A percentile compares a stretch with the other conserved stretches of the same genome.
Evolutionary conservation across 2,888 invertebrate genomes (phyloP).

Genomic region (Luffia ferchaultella): DNA sequence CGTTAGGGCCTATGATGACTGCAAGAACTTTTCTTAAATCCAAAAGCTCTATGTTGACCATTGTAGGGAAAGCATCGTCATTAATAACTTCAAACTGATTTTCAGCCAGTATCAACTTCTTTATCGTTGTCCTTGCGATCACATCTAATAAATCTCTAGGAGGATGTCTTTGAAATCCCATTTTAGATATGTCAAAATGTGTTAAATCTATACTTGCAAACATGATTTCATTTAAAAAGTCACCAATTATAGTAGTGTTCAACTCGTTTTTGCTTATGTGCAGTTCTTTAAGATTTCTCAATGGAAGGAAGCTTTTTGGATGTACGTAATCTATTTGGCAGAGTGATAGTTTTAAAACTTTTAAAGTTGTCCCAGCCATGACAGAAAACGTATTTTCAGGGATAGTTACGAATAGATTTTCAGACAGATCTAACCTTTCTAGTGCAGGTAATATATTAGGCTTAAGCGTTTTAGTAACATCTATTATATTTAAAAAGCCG

Average conservation of each 20-base stretch:
- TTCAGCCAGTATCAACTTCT: slow-evolving; percentile 46
- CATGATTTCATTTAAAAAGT: slow-evolving; percentile 39
- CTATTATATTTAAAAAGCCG: slow-evolving; percentile 49
- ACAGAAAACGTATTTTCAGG: slow-evolving; percentile 42
- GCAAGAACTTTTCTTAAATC: slow-evolving; percentile 63
- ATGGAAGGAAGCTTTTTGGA: slow-evolving; percentile 48
- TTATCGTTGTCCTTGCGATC: slow-evolving; percentile 57
- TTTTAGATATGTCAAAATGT: slow-evolving; percentile 53
- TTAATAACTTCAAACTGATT: slow-evolving; percentile 66
- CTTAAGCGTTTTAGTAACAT: slow-evolving; percentile 46
- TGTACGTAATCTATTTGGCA: slow-evolving; percentile 63
- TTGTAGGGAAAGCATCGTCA: slow-evolving; percentile 57
- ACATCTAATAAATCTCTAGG: slow-evolving; percentile 50
- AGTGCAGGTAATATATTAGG: slow-evolving; percentile 49
- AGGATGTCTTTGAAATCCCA: slow-evolving; percentile 59
- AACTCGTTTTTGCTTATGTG: slow-evolving; percentile 63
- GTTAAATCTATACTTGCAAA: slow-evolving; percentile 41
- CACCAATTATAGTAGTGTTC: slow-evolving; percentile 40
- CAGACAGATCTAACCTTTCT: slow-evolving; percentile 52
- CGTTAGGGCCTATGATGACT: slow-evolving; percentile 45
- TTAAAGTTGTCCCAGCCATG: slow-evolving; percentile 47
- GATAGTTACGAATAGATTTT: slow-evolving; percentile 57
- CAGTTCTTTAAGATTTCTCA: slow-evolving; percentile 47
- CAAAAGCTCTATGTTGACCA: slow-evolving; percentile 60
- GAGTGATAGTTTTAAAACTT: slow-evolving; percentile 52